These are phyloP conservation scores for Acropternis orthonyx DNA, from an alignment of 2,797 vertebrate species.

Conservation along the genomic window DNA sequence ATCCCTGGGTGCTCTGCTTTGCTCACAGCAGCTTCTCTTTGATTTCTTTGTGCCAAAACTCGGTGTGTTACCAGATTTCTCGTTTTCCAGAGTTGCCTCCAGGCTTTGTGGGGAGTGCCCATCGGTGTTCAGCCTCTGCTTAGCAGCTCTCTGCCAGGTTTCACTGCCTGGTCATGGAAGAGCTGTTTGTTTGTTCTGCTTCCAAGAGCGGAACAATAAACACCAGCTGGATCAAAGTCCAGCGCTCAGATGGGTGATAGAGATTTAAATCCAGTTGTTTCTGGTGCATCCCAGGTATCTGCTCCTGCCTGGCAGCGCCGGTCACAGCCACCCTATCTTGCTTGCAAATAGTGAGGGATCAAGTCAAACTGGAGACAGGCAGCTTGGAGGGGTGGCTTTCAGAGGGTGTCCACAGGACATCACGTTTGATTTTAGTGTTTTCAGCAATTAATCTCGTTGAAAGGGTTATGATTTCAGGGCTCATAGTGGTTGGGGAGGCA, in stretches of 20 bases:
- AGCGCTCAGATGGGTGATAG: background rate
- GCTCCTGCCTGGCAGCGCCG: background rate
- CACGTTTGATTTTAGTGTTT: background rate
- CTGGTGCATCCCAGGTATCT: background rate
- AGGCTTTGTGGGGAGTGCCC: background rate
- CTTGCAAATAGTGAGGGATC: background rate
- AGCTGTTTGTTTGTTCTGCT: conserved; percentile 40
- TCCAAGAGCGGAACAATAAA: conserved; percentile 5
- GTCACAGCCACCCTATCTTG: background rate
- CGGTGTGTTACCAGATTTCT: background rate
- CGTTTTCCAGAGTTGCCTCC: background rate
- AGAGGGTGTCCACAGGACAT: background rate
- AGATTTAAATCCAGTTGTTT: background rate
- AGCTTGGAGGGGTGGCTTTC: background rate
- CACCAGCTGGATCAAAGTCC: conserved; percentile 3
- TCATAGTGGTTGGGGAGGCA: background rate
- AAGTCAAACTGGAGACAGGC: background rate
- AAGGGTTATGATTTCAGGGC: background rate
- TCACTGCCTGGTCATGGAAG: background rate
- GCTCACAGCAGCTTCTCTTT: background rate
- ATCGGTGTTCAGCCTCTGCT: background rate
- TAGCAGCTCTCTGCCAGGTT: background rate
- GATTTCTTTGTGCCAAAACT: background rate
- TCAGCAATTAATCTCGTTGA: background rate
- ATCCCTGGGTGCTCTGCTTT: background rate